A percentile compares a stretch with the other conserved stretches of the same genome.
Evolutionary conservation across 2,113 vertebrate species (phyloP).

Genomic region (Mohoua ochrocephala): DNA sequence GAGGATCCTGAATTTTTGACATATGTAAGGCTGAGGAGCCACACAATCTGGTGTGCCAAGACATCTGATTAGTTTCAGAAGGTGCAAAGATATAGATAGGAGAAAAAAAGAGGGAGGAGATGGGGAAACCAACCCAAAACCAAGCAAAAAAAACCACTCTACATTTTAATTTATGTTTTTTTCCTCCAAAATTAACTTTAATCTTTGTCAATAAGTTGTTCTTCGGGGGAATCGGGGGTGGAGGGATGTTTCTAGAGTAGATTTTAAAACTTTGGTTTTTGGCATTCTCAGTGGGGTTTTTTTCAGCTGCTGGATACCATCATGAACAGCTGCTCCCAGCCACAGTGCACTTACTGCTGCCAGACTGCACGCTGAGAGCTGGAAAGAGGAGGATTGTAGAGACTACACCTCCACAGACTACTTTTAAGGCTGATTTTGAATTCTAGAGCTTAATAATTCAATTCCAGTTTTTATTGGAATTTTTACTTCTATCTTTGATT

Average conservation of each 20-base stretch:
- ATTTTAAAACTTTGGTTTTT: neutral
- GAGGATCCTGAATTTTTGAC: neutral
- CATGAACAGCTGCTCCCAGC: neutral
- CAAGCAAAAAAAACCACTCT: neutral
- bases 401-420: neutral
- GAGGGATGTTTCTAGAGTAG: neutral
- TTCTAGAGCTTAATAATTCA: neutral
- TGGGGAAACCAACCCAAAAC: neutral
- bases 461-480: neutral
- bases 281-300: neutral
- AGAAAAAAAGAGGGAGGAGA: neutral
- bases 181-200: neutral
- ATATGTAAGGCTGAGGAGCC: neutral
- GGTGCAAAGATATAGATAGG: neutral
- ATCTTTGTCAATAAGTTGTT: neutral
- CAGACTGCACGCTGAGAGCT: neutral
- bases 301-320: neutral
- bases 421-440: neutral
- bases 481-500: neutral
- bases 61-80: conserved; percentile 46
- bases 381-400: neutral
- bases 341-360: neutral
- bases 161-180: neutral
- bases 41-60: neutral
- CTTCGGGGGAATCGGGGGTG: rapidly evolving